Evolutionary conservation across 2,888 invertebrate species (phyloP), one percentile per base, ranked within the genome.

Genomic region (Tachina fera): DNA sequence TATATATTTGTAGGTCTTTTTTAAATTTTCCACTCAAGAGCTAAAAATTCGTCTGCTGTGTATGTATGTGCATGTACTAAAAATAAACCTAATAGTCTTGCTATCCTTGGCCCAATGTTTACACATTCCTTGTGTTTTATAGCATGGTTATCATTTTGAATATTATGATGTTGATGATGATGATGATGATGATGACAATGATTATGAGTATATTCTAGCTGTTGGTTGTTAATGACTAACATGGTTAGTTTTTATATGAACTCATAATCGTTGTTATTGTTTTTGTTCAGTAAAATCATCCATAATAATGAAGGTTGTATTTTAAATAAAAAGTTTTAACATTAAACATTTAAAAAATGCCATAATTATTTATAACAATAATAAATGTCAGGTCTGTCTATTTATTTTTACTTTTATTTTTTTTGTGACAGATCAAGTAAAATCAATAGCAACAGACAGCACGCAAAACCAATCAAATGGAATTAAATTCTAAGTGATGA

Each of bases 61-160:
- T 41, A 4, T 61, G 2, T 47, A 22, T 60, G 9, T 56, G 41
- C 68, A 60, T n/a, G 41, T n/a, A n/a, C n/a, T n/a, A n/a, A 49
- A 56, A 63, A 70, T 47, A 80, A 76, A 72, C 61, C 70, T 82
- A 82, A 82, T 82, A 85, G 77, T 85, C 75, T 75, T 82, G 74
- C 82, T 82, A 86, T 86, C 85, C 85, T 86, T 86, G 82, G 85
- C 85, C 79, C 58, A 81, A 74, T 75, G 70, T 65, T 71, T 31
- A 43, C 22, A 74, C 43, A 58, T 58, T 67, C 60, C 60, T 77
- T 39, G 63, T 63, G 51, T 39, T 75, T 53, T 31, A 71, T 51
- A 45, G 61, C 39, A 51, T 39, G 8, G 63, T 22, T 47, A 19
- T 41, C 19, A 63, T 56, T 31, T 14, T 63, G 51, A 22, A 19